These are phyloP conservation scores for Corythornis leucogaster DNA, from an alignment of 2,797 vertebrate species.

Conservation along the genomic window DNA sequence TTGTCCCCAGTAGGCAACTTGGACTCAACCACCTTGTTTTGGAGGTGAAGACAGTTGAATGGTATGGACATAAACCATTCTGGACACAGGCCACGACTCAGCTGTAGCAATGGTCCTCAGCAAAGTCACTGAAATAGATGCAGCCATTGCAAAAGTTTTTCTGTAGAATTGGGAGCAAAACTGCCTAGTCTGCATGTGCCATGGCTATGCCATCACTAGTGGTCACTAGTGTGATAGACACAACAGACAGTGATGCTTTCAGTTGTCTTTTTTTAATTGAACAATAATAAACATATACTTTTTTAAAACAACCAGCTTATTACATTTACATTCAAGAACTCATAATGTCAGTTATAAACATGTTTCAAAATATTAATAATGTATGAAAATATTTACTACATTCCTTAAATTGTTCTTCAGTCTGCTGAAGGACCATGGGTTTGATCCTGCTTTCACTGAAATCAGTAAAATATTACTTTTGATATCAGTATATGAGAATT, in stretches of 20 bases:
- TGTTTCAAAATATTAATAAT: conserved; percentile 54
- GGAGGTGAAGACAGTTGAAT: neutral
- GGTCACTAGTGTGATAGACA: neutral
- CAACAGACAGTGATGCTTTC: neutral
- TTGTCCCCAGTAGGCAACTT: neutral
- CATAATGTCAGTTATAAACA: conserved; percentile 29
- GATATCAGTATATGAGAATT: conserved; percentile 21
- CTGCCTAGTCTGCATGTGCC: neutral
- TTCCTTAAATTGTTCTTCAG: conserved; percentile 70
- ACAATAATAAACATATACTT: conserved; percentile 65
- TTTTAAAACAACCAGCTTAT: conserved; percentile 59
- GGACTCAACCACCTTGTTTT: neutral
- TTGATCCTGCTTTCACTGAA: conserved; percentile 12
- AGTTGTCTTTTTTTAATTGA: conserved; percentile 67
- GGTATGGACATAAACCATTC: neutral
- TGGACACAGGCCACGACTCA: too few species aligned
- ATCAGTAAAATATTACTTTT: conserved; percentile 5
- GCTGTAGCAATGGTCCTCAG: neutral
- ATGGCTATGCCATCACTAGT: neutral
- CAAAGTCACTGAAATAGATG: neutral
- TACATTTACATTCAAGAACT: conserved; percentile 70
- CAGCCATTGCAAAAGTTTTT: neutral
- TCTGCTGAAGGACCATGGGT: neutral
- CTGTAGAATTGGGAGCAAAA: neutral
- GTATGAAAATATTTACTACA: conserved; percentile 60